Evolutionary conservation across 1,140 invertebrate species (phyloP).

Genomic region (Ruditapes philippinarum): DNA sequence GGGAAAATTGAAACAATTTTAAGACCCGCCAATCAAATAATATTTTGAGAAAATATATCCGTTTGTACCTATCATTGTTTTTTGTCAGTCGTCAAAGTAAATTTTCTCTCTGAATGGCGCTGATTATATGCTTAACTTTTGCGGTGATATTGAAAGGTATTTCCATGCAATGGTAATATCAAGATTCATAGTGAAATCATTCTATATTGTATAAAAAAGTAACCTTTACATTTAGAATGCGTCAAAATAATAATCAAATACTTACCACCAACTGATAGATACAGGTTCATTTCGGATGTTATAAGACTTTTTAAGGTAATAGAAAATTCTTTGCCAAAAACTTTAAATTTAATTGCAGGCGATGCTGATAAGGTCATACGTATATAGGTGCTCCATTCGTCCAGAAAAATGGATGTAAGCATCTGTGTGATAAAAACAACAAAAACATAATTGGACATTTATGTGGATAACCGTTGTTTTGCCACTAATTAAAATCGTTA

Average conservation of each 20-base stretch:
- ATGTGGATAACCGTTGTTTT: neutral
- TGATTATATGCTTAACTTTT: neutral
- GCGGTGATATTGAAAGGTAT: neutral
- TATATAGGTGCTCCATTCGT: constrained; percentile 18
- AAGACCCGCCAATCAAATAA: no score
- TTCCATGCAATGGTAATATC: neutral
- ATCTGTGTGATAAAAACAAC: neutral
- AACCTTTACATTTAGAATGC: no score
- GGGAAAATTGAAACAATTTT: no score
- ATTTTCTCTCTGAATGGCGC: neutral
- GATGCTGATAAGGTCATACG: neutral
- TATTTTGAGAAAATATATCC: no score
- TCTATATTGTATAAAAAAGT: no score
- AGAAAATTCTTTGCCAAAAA: constrained; percentile 3
- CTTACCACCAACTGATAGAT: constrained; percentile 30
- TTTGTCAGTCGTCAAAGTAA: no score
- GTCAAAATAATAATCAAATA: no score
- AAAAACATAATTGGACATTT: neutral
- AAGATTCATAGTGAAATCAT: no score
- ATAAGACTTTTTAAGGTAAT: neutral
- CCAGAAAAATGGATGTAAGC: constrained; percentile 14
- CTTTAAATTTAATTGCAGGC: neutral
- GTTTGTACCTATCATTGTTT: no score
- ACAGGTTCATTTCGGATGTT: neutral
- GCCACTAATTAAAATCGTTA: neutral